These are phyloP conservation scores for Trachops cirrhosus DNA, from an alignment of 2,797 vertebrate species.

Conservation along the genomic window DNA sequence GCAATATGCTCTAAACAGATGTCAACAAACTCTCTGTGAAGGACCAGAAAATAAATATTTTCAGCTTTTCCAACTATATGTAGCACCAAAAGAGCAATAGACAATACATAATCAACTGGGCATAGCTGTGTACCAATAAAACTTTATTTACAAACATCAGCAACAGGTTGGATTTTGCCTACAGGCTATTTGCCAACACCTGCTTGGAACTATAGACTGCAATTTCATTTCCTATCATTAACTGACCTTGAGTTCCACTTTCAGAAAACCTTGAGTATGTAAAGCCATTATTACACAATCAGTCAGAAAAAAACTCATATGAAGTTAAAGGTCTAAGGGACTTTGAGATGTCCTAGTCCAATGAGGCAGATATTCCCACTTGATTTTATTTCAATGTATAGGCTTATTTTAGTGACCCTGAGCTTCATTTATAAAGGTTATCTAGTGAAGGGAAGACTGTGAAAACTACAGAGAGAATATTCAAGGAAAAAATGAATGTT, in stretches of 20 bases:
- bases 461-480: neutral
- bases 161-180: neutral
- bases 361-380: neutral
- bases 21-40: neutral
- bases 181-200: neutral
- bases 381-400: conserved; percentile 22
- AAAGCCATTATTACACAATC: neutral
- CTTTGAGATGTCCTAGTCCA: neutral
- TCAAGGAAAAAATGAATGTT: neutral
- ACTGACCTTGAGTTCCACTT: neutral
- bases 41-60: neutral
- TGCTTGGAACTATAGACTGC: neutral
- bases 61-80: neutral
- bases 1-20: neutral
- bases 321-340: neutral
- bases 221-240: neutral
- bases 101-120: neutral
- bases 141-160: neutral
- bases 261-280: neutral
- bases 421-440: conserved; percentile 28
- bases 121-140: neutral
- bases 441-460: neutral
- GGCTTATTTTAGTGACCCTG: neutral
- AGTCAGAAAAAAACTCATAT: neutral
- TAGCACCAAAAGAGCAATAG: neutral